Percentiles rank a stretch among this genome's conserved stretches.
These are phyloP conservation scores for Drosophila orosa DNA, from an alignment of 1,140 invertebrate genomes.

Conservation along the genomic window DNA sequence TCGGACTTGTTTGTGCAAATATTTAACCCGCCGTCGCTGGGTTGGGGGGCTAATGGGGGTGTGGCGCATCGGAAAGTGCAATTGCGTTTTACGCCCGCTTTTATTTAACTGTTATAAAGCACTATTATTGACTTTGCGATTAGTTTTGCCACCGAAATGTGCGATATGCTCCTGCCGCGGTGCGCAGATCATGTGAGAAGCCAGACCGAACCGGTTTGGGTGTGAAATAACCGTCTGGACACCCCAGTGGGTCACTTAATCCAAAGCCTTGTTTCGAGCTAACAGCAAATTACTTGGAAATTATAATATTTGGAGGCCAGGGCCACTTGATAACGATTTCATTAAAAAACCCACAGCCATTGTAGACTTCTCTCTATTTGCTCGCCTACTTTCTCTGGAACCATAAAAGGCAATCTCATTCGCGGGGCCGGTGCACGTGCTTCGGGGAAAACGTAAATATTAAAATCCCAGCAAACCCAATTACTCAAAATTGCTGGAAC, in stretches of 20 bases:
- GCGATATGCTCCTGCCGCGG: conserved; percentile 12
- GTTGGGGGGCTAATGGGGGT: neutral
- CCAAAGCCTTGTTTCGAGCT: neutral
- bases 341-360: neutral
- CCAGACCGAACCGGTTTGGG: conserved; percentile 15
- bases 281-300: neutral
- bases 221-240: conserved; percentile 9
- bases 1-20: conserved; percentile 61
- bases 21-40: conserved; percentile 19
- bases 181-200: conserved; percentile 41
- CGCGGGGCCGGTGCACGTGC: conserved; percentile 6
- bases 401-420: conserved; percentile 8
- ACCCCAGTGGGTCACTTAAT: conserved; percentile 15
- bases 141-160: conserved; percentile 33
- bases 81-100: conserved; percentile 65
- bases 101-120: conserved; percentile 45
- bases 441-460: conserved; percentile 20
- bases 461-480: conserved; percentile 9
- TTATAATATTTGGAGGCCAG: neutral
- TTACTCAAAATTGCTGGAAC: conserved; percentile 12
- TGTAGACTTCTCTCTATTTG: neutral
- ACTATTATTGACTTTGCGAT: conserved; percentile 44
- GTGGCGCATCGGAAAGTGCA: conserved; percentile 59
- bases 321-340: conserved; percentile 6
- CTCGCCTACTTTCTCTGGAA: conserved; percentile 11